Percentiles rank a stretch among this genome's conserved stretches.
Evolutionary conservation across 1,140 invertebrate genomes (phyloP).

Genomic region (Homarus americanus): DNA sequence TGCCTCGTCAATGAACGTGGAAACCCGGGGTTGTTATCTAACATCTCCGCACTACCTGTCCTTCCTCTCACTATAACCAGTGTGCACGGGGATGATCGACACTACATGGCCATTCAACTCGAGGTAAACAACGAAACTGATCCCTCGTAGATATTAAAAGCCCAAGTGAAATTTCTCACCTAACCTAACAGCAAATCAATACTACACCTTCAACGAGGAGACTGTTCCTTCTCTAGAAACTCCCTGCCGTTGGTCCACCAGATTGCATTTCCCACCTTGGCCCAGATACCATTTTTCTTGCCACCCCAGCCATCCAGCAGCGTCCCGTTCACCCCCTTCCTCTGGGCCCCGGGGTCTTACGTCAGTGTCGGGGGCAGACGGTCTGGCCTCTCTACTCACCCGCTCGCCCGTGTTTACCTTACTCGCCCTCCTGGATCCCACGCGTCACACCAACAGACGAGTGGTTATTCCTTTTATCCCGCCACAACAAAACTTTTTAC

Average conservation of each 20-base stretch:
- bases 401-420: neutral
- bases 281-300: neutral
- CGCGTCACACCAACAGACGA: too few relatives aligned
- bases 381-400: neutral
- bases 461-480: too few relatives aligned
- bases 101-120: too few relatives aligned
- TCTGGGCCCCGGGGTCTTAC: neutral
- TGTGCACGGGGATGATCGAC: too few relatives aligned
- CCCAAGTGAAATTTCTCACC: too few relatives aligned
- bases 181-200: neutral
- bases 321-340: neutral
- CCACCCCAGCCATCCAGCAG: neutral
- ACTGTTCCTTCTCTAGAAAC: neutral
- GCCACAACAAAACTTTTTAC: too few relatives aligned
- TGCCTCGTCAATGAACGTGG: conserved; percentile 3
- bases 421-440: neutral
- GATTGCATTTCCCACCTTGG: neutral
- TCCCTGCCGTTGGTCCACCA: neutral
- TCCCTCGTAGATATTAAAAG: too few relatives aligned
- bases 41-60: neutral
- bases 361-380: neutral
- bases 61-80: neutral
- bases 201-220: neutral
- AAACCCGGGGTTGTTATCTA: neutral
- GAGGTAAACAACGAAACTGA: too few relatives aligned